Evolutionary conservation across 2,797 vertebrate species (phyloP), one percentile per base, ranked within the genome.

Genomic region (Premnoplex brunnescens): DNA sequence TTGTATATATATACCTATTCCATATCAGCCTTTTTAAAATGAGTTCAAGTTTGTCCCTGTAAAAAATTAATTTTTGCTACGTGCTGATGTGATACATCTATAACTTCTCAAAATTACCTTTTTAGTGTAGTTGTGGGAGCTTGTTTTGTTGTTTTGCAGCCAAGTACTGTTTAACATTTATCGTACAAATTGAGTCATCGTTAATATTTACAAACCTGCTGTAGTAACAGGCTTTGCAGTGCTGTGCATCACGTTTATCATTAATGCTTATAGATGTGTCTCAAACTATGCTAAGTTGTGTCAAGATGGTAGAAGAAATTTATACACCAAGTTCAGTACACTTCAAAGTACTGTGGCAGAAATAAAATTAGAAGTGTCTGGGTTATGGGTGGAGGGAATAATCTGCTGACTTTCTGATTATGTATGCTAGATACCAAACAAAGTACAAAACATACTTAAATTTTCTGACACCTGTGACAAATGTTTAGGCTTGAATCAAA

Each of bases 401-500:
- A 79, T 78, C 64, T 72, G 32, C 41, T 63, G 24, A 7, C 37
- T 90, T 96, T 91, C 49, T 89, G 76, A 63, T 81, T 60, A 24
- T 51, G 12, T 39, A 52, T 86, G 69, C 49, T 52, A 81, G 88
- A 48, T 86, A 48, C 59, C 77, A 87, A 94, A 79, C 36, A 39
- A 88, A 67, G 14, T 86, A 64, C 46, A 49, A 93, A 95, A 51
- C 39, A 36, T 54, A 34, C 28, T 60, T 87, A 56, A 71, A 58
- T 80, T 85, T 95, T 91, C 67, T 83, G 64, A 85, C 32, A 78
- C 60, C 54, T 54, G 36, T 84, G 91, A 80, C 41, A 89, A 51
- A 95, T 95, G 46, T 80, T 64, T 95, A 60, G 67, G 91, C 85
- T 96, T 91, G 90, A 77, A 67, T 87, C 74, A 44, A 95, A 88